Evolutionary conservation across 2,797 vertebrate genomes (phyloP), one percentile per base, ranked within the genome.

Genomic region (Halcyon chelicuti): DNA sequence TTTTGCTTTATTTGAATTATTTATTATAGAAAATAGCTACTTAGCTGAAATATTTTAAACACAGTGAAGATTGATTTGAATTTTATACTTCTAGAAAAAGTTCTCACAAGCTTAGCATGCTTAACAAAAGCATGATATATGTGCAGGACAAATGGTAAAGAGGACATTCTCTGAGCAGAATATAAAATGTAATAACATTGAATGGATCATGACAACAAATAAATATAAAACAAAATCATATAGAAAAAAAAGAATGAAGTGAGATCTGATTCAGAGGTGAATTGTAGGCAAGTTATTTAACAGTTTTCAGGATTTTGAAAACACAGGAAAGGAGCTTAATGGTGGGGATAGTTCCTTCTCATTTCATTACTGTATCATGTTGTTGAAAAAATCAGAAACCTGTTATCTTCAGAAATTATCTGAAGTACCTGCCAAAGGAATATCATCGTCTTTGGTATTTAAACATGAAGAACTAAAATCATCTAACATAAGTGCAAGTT

Each of bases 401-500:
- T 77, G 2, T 37, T 76, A 54, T n/a, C 8, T 20, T 62, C 14
- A 47, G 23, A 51, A 33, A 7, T 57, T 51, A 14, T 54, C 20
- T 73, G 25, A 23, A 72, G 62, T 52, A 23, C 7, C 10, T 67
- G 5, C 25, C 42, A 10, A 72, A 87, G 20, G 12, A 76, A 66
- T 76, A 68, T 67, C 5, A 37, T 5, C 3, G 7, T 71, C 20
- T 61, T 81, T 65, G 7, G 7, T 60, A 65, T 57, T 78, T 79
- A 81, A 89, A 40, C 4, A 40, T 39, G 23, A 86, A 83, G 17
- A 86, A 23, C 47, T 72, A 61, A 72, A 67, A 68, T 31, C 4
- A n/a, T 10, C 11, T 21, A 35, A 65, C 0, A 19, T 7, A 70
- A 11, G 4, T 13, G 3, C 2, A 46, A 54, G 8, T 6, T 40